Percentiles rank a stretch among this genome's conserved stretches.
These are phyloP conservation scores for Drosophila pectinifera DNA, from an alignment of 1,140 invertebrate species.

Conservation along the genomic window DNA sequence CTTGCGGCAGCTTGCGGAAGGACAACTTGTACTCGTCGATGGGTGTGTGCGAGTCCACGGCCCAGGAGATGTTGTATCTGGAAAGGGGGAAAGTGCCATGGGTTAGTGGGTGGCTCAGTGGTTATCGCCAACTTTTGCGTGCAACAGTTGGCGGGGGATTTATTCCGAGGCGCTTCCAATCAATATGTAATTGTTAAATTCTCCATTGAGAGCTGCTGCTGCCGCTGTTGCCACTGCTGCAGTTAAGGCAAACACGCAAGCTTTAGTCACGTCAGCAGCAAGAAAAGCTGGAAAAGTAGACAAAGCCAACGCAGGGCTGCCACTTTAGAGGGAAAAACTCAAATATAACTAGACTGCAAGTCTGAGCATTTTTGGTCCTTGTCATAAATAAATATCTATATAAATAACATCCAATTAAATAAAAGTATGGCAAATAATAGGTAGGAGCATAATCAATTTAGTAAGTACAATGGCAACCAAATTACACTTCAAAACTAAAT, in stretches of 20 bases:
- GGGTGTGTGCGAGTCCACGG: slow-evolving; percentile 88
- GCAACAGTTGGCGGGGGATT: slow-evolving; percentile 74
- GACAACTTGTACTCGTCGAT: slow-evolving; percentile 89
- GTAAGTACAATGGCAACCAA: not conserved
- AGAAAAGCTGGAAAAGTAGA: slow-evolving; percentile 15
- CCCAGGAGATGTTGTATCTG: slow-evolving; percentile 89
- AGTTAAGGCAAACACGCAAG: slow-evolving; percentile 47
- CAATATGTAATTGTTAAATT: slow-evolving; percentile 80
- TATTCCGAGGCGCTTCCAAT: slow-evolving; percentile 60
- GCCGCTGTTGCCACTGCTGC: slow-evolving; percentile 8
- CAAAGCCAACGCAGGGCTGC: not conserved
- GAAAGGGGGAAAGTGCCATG: not conserved
- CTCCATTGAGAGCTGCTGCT: slow-evolving; percentile 46
- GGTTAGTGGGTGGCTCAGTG: slow-evolving; percentile 15
- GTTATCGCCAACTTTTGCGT: slow-evolving; percentile 58
- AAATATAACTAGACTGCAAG: no score
- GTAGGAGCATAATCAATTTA: no score
- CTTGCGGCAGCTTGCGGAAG: slow-evolving; percentile 87
- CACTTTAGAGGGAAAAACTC: no score
- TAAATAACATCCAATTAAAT: no score
- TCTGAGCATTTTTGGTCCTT: no score
- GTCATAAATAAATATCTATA: no score
- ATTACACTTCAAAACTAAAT: not conserved
- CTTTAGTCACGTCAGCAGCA: slow-evolving; percentile 34
- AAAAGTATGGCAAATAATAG: no score